Evolutionary conservation across 2,797 vertebrate species (phyloP).

Genomic region (Hypotaenidia okinawae): DNA sequence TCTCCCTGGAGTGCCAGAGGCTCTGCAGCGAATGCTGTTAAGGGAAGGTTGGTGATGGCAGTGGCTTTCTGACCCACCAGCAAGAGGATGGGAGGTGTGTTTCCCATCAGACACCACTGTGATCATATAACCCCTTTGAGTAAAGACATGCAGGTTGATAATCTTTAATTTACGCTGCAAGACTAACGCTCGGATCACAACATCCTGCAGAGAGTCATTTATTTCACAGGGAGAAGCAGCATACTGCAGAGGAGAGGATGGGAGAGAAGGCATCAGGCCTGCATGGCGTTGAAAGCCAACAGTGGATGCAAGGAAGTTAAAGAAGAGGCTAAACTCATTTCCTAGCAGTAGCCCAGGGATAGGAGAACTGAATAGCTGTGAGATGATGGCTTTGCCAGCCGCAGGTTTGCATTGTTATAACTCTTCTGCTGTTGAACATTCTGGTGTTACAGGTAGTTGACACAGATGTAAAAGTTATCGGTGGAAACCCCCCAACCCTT

Average conservation of each 20-base stretch:
- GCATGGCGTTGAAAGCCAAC: neutral
- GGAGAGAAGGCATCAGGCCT: neutral
- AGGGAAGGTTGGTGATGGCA: neutral
- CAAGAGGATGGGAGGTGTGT: neutral
- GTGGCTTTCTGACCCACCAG: neutral
- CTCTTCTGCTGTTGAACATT: neutral
- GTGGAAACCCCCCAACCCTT: neutral
- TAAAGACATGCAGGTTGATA: neutral
- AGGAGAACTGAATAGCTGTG: neutral
- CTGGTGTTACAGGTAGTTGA: slow-evolving; percentile 13
- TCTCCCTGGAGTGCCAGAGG: neutral
- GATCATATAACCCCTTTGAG: neutral
- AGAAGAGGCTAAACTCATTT: neutral
- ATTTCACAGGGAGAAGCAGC: neutral
- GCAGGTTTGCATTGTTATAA: neutral
- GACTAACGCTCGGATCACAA: neutral
- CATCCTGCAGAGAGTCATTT: neutral
- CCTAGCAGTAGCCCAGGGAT: neutral
- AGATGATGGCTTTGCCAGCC: slow-evolving; percentile 46
- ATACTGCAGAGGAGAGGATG: neutral
- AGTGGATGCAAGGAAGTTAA: neutral
- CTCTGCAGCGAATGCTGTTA: neutral
- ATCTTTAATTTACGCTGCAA: neutral
- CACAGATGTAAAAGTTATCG: slow-evolving; percentile 31
- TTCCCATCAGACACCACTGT: neutral